Conservation (phyloP, 2,797 vertebrate species). For the Sebastiscus tertius region DNA sequence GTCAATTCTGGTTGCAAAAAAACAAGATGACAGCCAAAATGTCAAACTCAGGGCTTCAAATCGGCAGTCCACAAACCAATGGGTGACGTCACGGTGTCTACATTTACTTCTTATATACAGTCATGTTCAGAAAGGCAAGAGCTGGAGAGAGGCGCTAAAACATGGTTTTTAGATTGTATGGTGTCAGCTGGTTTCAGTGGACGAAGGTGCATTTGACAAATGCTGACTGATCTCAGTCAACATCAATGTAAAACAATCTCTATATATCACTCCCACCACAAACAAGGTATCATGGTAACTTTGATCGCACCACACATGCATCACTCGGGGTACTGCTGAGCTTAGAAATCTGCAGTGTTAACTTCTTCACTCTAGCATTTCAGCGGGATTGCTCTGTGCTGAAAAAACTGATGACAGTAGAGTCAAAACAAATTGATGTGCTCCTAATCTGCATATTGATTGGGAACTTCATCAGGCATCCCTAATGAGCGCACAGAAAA, state of each 20-base stretch:
- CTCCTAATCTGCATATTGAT: constrained; percentile 84
- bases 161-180: neutral
- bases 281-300: neutral
- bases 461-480: constrained; percentile 82
- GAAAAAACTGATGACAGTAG: constrained; percentile 37
- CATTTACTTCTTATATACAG: too few relatives aligned
- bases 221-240: neutral
- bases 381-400: neutral
- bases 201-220: neutral
- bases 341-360: constrained; percentile 31
- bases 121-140: neutral
- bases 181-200: neutral
- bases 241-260: too few relatives aligned
- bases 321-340: neutral
- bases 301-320: neutral
- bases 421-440: constrained; percentile 76
- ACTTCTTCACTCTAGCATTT: constrained; percentile 40
- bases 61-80: too few relatives aligned
- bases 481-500: constrained; percentile 71
- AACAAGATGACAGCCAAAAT: too few relatives aligned
- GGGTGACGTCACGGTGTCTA: too few relatives aligned
- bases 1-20: too few relatives aligned
- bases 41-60: too few relatives aligned
- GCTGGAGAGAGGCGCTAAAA: neutral
- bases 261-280: too few relatives aligned